Evolutionary conservation across 2,888 invertebrate genomes (phyloP), one percentile per base, ranked within the genome.

Genomic region (Pseudeuparius sepicola): DNA sequence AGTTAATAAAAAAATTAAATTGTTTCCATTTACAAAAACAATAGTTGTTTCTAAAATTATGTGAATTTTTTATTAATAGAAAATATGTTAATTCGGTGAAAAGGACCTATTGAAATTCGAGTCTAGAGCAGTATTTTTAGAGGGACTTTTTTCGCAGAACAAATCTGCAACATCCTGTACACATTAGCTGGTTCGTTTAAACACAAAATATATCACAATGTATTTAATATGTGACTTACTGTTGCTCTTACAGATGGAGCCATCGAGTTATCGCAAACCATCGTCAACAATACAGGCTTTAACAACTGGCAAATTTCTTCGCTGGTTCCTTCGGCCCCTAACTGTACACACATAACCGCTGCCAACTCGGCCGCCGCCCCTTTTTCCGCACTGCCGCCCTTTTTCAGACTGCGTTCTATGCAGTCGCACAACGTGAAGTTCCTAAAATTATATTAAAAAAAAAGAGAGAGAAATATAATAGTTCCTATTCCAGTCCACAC

Each of bases 361-460:
- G 84, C 80, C 26, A 93, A 62, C 31, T 77, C 75, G 0, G 90
- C 89, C 1, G 90, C 92, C 10, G 80, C 76, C 1, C 73, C 73
- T 54, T 81, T 81, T 61, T 96, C 96, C 1, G 75, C 75, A 3
- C 81, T 81, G 24, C 80, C 75, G 0, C 93, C 92, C 36, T 87
- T 79, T 42, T 84, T 78, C 54, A 96, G 63, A 34, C 87, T 78
- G 26, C 79, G 73, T 51, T 89, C 80, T 34, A 92, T 67, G 40
- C 81, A 73, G 59, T 94, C 93, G 17, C 81, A 73, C 12, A 96
- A 66, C 1, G 87, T 87, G 49, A 79, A 71, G 39, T 78, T 69
- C 39, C 67, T 64, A 24, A 24, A 36, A 39, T 23, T 34, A 29
- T 27, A 34, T 34, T 35, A 23, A 37, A 23, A 24, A n/a, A 31